These are phyloP conservation scores for Meteorus sp. DNA, from an alignment of 1,140 invertebrate species.

Conservation along the genomic window DNA sequence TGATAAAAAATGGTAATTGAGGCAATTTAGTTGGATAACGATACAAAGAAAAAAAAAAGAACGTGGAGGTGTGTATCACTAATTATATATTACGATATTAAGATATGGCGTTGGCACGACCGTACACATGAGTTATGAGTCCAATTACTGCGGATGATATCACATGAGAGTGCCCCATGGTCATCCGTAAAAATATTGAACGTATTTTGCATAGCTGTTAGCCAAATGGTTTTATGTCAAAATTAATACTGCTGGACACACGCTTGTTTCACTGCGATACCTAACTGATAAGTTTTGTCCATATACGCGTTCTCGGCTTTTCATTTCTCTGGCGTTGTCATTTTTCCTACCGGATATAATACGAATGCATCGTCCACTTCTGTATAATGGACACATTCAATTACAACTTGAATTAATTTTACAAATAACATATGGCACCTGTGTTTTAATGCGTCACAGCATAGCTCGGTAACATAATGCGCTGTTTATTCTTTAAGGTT, in stretches of 20 bases:
- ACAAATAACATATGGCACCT: constrained; percentile 15
- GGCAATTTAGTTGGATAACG: no score
- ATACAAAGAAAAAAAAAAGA: background rate
- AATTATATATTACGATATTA: constrained; percentile 37
- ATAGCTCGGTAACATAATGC: background rate
- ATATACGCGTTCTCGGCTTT: background rate
- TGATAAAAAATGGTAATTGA: no score
- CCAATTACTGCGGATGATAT: constrained; percentile 31
- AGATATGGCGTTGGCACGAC: constrained; percentile 33
- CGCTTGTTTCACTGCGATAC: background rate
- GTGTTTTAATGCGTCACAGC: constrained; percentile 4
- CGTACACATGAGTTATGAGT: constrained; percentile 39
- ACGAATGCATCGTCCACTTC: background rate
- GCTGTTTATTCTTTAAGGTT: background rate
- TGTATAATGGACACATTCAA: constrained; percentile 40
- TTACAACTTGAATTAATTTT: constrained; percentile 35
- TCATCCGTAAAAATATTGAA: constrained; percentile 5
- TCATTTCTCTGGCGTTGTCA: background rate
- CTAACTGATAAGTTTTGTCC: constrained; percentile 13
- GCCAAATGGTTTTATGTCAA: constrained; percentile 5
- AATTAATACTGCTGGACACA: background rate
- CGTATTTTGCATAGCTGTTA: background rate
- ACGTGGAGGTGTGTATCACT: constrained; percentile 2
- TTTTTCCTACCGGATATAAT: background rate
- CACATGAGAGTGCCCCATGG: background rate